Conservation (phyloP, 2,797 vertebrate genomes). For the Acrossocheilus fasciatus region DNA sequence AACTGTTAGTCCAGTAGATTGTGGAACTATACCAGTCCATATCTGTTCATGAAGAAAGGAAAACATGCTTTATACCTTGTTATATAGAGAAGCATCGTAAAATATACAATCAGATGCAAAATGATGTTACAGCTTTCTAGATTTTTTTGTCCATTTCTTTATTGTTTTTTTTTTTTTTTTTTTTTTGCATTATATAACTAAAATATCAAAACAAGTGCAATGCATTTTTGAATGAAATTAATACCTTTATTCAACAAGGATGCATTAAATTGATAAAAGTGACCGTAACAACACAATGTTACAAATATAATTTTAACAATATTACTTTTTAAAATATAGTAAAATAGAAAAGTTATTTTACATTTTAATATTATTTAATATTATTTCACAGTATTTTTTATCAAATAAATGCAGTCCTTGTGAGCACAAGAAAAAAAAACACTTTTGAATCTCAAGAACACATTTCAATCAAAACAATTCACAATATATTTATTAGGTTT, state of each 20-base stretch:
- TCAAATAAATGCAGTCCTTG: not conserved
- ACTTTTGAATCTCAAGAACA: not conserved
- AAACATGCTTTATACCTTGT: not conserved
- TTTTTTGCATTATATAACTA: not conserved
- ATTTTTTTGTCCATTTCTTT: too few species aligned
- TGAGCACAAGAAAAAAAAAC: not conserved
- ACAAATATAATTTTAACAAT: not conserved
- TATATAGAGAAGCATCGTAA: not conserved
- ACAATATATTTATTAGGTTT: not conserved
- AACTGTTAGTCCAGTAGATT: constrained; percentile 77
- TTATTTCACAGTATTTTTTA: not conserved
- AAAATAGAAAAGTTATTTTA: not conserved
- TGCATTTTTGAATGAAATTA: not conserved
- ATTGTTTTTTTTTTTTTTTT: too few species aligned
- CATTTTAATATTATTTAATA: too few species aligned
- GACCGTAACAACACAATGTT: not conserved
- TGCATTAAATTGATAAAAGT: not conserved
- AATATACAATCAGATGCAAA: not conserved
- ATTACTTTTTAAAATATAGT: not conserved
- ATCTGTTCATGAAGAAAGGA: constrained; percentile 67
- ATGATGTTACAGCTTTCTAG: not conserved
- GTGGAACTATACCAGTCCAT: constrained; percentile 80
- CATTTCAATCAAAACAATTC: not conserved
- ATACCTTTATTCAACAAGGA: not conserved
- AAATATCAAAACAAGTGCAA: not conserved